Percentiles rank a stretch among this genome's conserved stretches.
These are phyloP conservation scores for Rhagoletis pomonella DNA, from an alignment of 1,140 invertebrate species.

Conservation along the genomic window DNA sequence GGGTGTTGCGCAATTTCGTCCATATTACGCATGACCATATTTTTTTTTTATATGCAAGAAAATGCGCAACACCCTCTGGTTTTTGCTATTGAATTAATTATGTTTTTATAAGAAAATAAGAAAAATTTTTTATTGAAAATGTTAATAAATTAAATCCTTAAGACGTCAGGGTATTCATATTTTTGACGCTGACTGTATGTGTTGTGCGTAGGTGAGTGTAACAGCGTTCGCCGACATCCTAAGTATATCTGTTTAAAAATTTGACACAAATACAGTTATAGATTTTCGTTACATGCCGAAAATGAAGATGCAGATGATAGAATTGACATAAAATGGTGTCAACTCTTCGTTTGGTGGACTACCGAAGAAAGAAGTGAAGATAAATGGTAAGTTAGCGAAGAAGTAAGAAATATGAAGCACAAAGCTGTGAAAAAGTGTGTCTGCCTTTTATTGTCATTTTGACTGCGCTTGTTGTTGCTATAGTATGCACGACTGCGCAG, in stretches of 20 bases:
- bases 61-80: too few relatives aligned
- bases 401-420: neutral
- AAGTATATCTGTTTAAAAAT: slow-evolving; percentile 69
- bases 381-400: neutral
- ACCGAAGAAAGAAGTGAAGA: neutral
- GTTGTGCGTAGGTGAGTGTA: too few relatives aligned
- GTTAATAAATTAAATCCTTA: too few relatives aligned
- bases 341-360: neutral
- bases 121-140: too few relatives aligned
- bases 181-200: too few relatives aligned
- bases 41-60: too few relatives aligned
- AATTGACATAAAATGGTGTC: slow-evolving; percentile 51
- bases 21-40: too few relatives aligned
- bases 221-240: neutral
- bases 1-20: too few relatives aligned
- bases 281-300: slow-evolving; percentile 62
- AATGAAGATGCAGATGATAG: slow-evolving; percentile 48
- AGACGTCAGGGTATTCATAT: too few relatives aligned
- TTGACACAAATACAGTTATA: slow-evolving; percentile 74
- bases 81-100: too few relatives aligned
- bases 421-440: neutral
- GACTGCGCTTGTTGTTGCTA: neutral
- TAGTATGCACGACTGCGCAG: slow-evolving; percentile 52
- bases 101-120: too few relatives aligned
- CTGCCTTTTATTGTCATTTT: neutral